These are phyloP conservation scores for Silurus asotus DNA, from an alignment of 2,113 vertebrate species.

Conservation along the genomic window DNA sequence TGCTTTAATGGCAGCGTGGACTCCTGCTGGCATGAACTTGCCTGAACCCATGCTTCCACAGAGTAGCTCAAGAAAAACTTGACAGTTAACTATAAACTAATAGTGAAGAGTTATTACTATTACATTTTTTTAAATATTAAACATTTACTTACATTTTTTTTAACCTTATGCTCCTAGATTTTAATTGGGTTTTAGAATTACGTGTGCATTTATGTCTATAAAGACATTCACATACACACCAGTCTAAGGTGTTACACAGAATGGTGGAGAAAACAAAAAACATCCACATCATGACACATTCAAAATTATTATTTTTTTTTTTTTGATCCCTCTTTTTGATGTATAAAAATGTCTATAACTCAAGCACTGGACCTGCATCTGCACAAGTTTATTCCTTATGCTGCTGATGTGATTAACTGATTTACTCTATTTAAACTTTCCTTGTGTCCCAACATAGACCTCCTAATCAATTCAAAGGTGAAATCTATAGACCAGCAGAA, in stretches of 20 bases:
- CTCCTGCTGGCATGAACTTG: background rate
- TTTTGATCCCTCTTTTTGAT: background rate
- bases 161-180: too few relatives aligned
- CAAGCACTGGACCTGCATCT: background rate
- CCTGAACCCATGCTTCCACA: background rate
- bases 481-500: conserved; percentile 22
- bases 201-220: too few relatives aligned
- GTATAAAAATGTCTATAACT: background rate
- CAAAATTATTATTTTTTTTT: background rate
- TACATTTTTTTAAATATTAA: background rate
- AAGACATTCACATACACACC: too few relatives aligned
- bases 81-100: background rate
- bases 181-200: too few relatives aligned
- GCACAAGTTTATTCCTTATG: background rate
- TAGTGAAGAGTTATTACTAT: background rate
- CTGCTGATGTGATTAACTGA: background rate
- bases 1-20: background rate
- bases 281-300: too few relatives aligned
- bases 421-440: background rate
- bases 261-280: too few relatives aligned
- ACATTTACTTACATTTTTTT: background rate
- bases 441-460: conserved; percentile 2
- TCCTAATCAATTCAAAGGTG: background rate
- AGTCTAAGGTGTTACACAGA: too few relatives aligned
- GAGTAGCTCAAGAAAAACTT: background rate